Evolutionary conservation across 2,113 vertebrate species (phyloP).

Genomic region (Rhabdornis inornatus): DNA sequence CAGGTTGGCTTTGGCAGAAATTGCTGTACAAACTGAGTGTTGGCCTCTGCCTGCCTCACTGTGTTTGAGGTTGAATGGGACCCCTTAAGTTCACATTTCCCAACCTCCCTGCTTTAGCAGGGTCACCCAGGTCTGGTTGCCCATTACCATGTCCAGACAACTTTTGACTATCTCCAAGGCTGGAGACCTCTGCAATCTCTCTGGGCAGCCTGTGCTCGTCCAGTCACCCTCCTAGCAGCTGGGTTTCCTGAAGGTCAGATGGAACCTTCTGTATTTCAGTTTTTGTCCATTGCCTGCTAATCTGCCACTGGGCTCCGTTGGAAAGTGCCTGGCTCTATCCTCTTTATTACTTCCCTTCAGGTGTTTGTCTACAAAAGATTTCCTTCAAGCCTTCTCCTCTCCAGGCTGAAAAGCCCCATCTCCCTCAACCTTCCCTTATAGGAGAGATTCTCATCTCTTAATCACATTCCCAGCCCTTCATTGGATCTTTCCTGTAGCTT

Average conservation of each 20-base stretch:
- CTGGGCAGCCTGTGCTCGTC: background rate
- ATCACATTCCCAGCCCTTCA: rapidly evolving
- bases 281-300: background rate
- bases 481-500: background rate
- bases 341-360: background rate
- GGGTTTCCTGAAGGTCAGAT: background rate
- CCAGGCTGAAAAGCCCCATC: background rate
- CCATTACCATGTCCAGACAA: rapidly evolving
- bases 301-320: background rate
- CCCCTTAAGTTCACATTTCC: background rate
- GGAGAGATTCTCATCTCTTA: background rate
- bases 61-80: background rate
- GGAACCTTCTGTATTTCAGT: background rate
- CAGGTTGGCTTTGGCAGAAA: background rate
- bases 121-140: background rate
- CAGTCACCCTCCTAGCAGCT: background rate
- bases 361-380: background rate
- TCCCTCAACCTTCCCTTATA: background rate
- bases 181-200: background rate
- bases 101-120: rapidly evolving
- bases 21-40: background rate
- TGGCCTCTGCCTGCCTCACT: background rate
- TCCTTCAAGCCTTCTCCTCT: background rate
- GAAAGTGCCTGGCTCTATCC: background rate
- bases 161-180: background rate